Base-by-base conservation (phyloP, 2,888 invertebrate species). In the Halictus quadricinctus region DNA sequence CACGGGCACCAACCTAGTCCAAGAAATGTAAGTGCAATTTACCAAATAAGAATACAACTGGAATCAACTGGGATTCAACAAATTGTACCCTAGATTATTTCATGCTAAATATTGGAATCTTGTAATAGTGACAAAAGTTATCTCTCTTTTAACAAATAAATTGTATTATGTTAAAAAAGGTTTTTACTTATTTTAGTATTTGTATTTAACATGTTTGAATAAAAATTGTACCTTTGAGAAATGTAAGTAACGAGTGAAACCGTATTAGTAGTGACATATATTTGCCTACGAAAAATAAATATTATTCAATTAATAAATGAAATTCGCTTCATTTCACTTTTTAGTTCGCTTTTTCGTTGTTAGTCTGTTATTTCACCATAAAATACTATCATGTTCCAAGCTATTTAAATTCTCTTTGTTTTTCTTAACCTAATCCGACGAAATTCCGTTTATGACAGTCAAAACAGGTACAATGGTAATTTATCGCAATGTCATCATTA, bases 181-280 rank as follows among this genome's bases (percentile, higher is more conserved):
- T 50, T 76, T 48, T n/a, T 58, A 7, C 2, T 73, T 5, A 29
- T 43, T 72, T 60, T 73, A 78, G 10, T 12, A 43, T 12, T 66
- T 41, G 21, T 43, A 64, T 21, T 70, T 43, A 70, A 25, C 29
- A 36, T 36, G n/a, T 43, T 36, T n/a, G 46, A 25, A 69, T 66
- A 36, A 50, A 25, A 18, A 76, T 29, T 74, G 25, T 76, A 60
- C 25, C 54, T 18, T 41, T 43, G 76, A 79, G 79, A 87, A 86
- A 90, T 90, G 89, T 90, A 89, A 90, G 90, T 90, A 89, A 81
- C 5, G 50, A 36, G 1, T 54, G 48, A 74, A 58, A 79, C 13
- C 50, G 54, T 64, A 41, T 13, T 64, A 74, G 48, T 76, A 41
- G 48, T 82, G 15, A 78, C 46, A n/a, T 73, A 50, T 43, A 69